These are phyloP conservation scores for Cistogaster globosa DNA, from an alignment of 2,888 invertebrate genomes.

Conservation along the genomic window DNA sequence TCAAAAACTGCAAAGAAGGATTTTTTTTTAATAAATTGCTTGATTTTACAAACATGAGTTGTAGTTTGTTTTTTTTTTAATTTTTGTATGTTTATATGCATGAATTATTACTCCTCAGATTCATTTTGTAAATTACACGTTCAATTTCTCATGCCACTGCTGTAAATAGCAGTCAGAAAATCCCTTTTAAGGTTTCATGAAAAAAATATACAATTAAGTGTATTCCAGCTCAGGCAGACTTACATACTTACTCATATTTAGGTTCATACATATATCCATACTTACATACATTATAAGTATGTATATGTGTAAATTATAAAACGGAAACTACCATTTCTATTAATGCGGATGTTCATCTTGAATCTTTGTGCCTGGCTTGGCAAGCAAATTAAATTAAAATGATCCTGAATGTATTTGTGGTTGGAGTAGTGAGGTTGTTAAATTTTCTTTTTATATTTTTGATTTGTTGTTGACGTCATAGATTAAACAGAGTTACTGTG, in stretches of 20 bases:
- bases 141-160: conserved; percentile 19
- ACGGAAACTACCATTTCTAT: conserved; percentile 62
- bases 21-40: conserved; percentile 65
- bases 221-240: not conserved
- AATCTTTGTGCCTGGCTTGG: conserved; percentile 63
- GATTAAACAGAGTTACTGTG: too few relatives aligned
- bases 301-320: conserved; percentile 6
- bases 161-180: conserved; percentile 19
- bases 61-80: not conserved
- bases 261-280: not conserved
- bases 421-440: conserved; percentile 1
- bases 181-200: conserved; percentile 15
- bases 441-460: conserved; percentile 12
- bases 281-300: not conserved
- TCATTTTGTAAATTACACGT: conserved; percentile 51
- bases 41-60: conserved; percentile 50
- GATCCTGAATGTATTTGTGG: conserved; percentile 58
- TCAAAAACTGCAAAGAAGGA: conserved; percentile 54
- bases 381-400: conserved; percentile 70
- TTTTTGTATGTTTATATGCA: conserved; percentile 23
- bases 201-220: conserved; percentile 44
- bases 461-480: conserved; percentile 4
- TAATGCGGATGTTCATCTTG: conserved; percentile 63
- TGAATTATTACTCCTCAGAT: conserved; percentile 43
- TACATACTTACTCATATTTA: not conserved